These are phyloP conservation scores for Plestiodon gilberti DNA, from an alignment of 2,113 vertebrate genomes.

Conservation along the genomic window DNA sequence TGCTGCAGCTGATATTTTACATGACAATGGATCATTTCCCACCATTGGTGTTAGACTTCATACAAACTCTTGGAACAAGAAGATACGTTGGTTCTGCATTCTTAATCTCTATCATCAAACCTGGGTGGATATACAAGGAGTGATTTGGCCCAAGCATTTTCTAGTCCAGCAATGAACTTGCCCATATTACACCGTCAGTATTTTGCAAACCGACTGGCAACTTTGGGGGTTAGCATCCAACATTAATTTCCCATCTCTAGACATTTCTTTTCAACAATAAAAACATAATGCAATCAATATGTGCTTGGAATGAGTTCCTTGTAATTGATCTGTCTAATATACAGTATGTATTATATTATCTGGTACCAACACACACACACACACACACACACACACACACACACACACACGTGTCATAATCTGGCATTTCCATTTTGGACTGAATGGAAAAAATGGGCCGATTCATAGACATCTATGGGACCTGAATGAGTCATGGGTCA, in stretches of 20 bases:
- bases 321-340: background rate
- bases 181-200: background rate
- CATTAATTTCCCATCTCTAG: background rate
- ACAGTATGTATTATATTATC: too few species aligned
- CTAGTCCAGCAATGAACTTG: background rate
- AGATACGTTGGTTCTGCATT: background rate
- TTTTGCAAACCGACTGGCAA: background rate
- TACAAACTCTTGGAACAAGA: slow-evolving; percentile 17
- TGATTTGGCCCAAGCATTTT: background rate
- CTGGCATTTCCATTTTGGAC: background rate
- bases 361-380: too few species aligned
- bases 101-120: slow-evolving; percentile 31
- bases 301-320: background rate
- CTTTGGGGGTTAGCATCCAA: background rate
- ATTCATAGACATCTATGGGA: too few species aligned
- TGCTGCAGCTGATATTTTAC: slow-evolving; percentile 19
- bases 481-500: too few species aligned
- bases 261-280: background rate
- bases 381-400: too few species aligned
- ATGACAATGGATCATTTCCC: background rate
- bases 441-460: too few species aligned
- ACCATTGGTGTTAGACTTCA: background rate
- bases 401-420: too few species aligned
- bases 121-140: background rate
- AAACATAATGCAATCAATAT: background rate